Evolutionary conservation across 1,140 invertebrate genomes (phyloP).

Genomic region (Harpegnathos saltator): DNA sequence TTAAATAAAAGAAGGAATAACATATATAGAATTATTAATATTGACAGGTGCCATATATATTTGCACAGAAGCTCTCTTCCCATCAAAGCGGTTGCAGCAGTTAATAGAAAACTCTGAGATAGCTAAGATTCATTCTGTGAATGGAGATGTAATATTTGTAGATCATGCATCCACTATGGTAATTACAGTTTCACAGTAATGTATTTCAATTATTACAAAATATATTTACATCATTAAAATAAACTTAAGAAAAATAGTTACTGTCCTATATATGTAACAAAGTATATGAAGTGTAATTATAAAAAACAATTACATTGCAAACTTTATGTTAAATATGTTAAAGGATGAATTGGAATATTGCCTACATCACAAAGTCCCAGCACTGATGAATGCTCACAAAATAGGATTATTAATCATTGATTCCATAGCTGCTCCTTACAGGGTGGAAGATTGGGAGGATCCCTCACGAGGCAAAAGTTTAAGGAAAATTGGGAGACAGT

Average conservation of each 20-base stretch:
- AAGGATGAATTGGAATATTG: constrained; percentile 88
- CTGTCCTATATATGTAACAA: too few relatives aligned
- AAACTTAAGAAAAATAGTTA: too few relatives aligned
- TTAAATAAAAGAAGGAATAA: background rate
- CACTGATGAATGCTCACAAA: constrained; percentile 84
- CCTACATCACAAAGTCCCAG: constrained; percentile 85
- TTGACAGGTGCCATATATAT: constrained; percentile 90
- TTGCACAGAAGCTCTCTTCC: constrained; percentile 92
- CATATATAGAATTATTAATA: background rate
- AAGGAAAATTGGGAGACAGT: constrained; percentile 86
- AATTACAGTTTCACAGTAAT: constrained; percentile 58
- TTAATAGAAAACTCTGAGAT: constrained; percentile 80
- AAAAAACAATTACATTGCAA: too few relatives aligned
- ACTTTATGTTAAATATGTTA: constrained; percentile 55
- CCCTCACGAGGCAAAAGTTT: constrained; percentile 87
- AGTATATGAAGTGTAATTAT: too few relatives aligned
- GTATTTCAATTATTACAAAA: background rate
- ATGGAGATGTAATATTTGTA: constrained; percentile 87
- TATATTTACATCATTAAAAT: constrained; percentile 18
- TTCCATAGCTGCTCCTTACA: constrained; percentile 91
- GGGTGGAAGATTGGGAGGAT: constrained; percentile 87
- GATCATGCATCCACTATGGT: constrained; percentile 85
- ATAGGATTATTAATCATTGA: constrained; percentile 91
- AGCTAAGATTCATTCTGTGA: constrained; percentile 77
- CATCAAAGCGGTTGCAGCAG: constrained; percentile 88